Base-by-base conservation (phyloP, 1,140 invertebrate species). In the Zaprionus capensis region DNA sequence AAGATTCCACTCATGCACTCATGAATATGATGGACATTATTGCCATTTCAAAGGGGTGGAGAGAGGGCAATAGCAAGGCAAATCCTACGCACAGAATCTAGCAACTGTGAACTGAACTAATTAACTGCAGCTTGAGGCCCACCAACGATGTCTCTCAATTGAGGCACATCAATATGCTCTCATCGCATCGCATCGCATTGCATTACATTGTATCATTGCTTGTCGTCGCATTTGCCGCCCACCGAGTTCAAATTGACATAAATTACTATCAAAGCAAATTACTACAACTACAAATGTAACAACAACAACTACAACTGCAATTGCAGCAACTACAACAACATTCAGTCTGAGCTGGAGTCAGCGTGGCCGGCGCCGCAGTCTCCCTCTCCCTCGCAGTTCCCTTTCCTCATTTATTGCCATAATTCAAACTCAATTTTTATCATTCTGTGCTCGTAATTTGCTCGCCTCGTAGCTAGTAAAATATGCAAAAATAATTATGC, bases 401-500 rank as follows among this genome's bases (percentile, higher is more conserved):
- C 58, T 69, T 34, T 61, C 34, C 34, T 81, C 84, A 84, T 87
- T 84, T 88, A 87, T 81, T 88, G 81, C 84, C 84, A 81, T 84
- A 88, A 90, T 88, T 90, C 81, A 90, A 90, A 88, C 81, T 79
- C 81, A 88, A 81, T 88, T 88, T 88, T 90, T 90, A 88, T 88
- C 78, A 85, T 81, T 84, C 58, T 44, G 24, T 67, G 75, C 67
- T 83, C 71, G 81, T 67, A 88, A 88, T 84, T 78, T 78, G 85
- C 65, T 66, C 55, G 28, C 17, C 15, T 55, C 24, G 59, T 46
- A 41, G 62, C 38, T 85, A 26, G 74, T 84, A 73, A 90, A 90
- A 90, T 88, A 90, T 88, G 84, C 85, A 90, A 81, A 90, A 88
- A 88, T 88, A 88, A 90, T 88, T 88, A 88, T 88, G 84, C 85